Conservation (phyloP, 2,113 vertebrate species). For the Lycaon pictus region DNA sequence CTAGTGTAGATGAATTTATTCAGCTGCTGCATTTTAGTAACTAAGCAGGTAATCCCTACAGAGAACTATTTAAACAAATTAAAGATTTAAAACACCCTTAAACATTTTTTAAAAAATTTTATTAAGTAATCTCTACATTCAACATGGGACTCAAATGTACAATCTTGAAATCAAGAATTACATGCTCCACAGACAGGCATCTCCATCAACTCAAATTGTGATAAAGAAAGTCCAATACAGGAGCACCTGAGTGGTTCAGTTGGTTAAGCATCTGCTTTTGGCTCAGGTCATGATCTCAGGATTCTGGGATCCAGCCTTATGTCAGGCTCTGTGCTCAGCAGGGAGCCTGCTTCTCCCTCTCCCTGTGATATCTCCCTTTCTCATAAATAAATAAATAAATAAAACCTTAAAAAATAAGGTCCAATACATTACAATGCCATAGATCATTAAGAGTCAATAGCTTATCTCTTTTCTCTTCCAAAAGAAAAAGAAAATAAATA, state of each 20-base stretch:
- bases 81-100: neutral
- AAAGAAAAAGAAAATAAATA: neutral
- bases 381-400: too few species aligned
- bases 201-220: neutral
- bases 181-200: neutral
- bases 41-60: constrained; percentile 46
- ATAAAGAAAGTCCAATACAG: neutral
- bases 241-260: neutral
- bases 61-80: constrained; percentile 49
- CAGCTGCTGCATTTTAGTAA: neutral
- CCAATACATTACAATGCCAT: neutral
- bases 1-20: constrained; percentile 10
- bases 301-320: neutral
- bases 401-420: neutral
- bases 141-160: neutral
- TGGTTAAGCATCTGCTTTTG: neutral
- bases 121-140: neutral
- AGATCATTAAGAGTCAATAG: neutral
- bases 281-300: neutral
- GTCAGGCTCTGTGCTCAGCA: neutral
- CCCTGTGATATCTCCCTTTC: too few species aligned
- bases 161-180: neutral
- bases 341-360: neutral
- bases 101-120: neutral
- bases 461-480: neutral